A percentile compares a stretch with the other conserved stretches of the same genome.
Conservation (phyloP, 2,113 vertebrate genomes). For the Phaethon lepturus region DNA sequence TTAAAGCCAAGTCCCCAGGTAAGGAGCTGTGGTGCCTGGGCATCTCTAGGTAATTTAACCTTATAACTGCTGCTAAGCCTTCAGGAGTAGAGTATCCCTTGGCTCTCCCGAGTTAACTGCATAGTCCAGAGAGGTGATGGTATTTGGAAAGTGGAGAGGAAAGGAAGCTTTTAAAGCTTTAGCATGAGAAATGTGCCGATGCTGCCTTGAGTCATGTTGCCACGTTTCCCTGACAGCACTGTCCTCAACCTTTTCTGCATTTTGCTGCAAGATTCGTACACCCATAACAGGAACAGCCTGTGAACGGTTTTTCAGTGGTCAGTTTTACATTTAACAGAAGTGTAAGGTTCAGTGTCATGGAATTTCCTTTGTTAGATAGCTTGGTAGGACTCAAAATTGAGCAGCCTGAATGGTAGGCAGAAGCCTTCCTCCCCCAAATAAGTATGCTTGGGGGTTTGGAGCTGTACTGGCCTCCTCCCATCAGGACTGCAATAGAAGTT, state of each 20-base stretch:
- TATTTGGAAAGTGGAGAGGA: neutral
- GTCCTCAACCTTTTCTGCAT: neutral
- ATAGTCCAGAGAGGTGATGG: neutral
- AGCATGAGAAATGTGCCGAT: neutral
- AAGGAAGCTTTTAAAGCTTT: neutral
- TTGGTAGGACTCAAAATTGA: neutral
- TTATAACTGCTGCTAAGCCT: neutral
- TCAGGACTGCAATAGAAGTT: neutral
- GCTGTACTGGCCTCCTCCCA: neutral
- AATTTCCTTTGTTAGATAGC: slow-evolving; percentile 7
- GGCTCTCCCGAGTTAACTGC: neutral
- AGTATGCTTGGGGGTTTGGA: neutral
- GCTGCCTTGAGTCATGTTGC: neutral
- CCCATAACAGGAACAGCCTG: neutral
- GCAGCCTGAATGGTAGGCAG: neutral
- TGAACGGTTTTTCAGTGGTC: neutral
- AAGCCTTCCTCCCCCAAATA: neutral
- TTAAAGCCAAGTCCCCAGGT: neutral
- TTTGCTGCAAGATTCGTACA: neutral
- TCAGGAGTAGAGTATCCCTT: neutral
- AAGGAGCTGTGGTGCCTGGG: neutral
- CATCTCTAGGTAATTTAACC: neutral
- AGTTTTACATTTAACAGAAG: slow-evolving; percentile 39
- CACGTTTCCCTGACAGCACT: neutral
- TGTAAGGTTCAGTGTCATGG: slow-evolving; percentile 23